These are phyloP conservation scores for Phoronis australis DNA, from an alignment of 2,888 invertebrate species.

Conservation along the genomic window DNA sequence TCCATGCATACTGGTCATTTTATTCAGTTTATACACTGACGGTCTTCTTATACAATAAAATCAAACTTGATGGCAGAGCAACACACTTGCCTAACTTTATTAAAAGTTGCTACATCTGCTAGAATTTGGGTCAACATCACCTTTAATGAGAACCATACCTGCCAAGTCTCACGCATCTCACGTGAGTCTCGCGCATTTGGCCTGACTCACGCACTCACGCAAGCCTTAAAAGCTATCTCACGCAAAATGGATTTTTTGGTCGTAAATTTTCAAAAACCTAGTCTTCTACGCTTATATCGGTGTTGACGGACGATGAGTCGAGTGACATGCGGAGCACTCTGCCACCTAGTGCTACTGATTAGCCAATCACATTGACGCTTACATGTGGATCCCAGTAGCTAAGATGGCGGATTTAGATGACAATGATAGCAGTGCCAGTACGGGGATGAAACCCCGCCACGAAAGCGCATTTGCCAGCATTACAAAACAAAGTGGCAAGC, in stretches of 20 bases:
- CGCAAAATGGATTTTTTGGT: neutral
- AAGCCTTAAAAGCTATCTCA: neutral
- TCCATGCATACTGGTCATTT: no score
- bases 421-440: neutral
- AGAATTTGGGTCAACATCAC: no score
- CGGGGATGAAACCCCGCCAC: neutral
- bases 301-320: neutral
- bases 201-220: neutral
- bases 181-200: neutral
- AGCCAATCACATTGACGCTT: neutral
- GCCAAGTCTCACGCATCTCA: neutral
- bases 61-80: no score
- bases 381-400: neutral
- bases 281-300: neutral
- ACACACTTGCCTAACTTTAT: no score
- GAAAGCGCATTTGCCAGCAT: neutral
- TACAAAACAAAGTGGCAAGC: neutral
- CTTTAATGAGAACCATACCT: no score
- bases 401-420: neutral
- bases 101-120: no score
- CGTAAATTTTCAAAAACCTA: neutral
- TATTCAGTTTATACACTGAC: no score
- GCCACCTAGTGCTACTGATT: neutral
- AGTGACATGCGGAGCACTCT: no score
- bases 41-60: no score